Percentiles rank a stretch among this genome's conserved stretches.
Evolutionary conservation across 1,140 invertebrate genomes (phyloP).

Genomic region (Magallana gigas): DNA sequence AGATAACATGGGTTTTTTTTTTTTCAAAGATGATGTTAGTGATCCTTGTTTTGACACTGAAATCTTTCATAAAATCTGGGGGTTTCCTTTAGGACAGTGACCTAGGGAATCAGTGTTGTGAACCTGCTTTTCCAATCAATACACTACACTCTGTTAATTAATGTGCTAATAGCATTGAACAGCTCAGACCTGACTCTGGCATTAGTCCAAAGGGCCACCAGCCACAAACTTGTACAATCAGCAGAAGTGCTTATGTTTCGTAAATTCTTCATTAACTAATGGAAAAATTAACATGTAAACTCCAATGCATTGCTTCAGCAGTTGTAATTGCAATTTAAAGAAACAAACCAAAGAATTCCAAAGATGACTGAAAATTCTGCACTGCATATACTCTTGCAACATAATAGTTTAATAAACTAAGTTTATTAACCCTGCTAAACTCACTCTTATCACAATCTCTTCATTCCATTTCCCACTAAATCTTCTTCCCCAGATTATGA

Average conservation of each 20-base stretch:
- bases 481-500: neutral
- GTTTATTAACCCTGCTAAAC: too few relatives aligned
- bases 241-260: neutral
- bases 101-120: conserved; percentile 5
- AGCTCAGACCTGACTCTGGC: conserved; percentile 7
- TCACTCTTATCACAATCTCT: too few relatives aligned
- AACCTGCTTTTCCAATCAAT: conserved; percentile 32
- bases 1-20: neutral
- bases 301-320: too few relatives aligned
- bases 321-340: too few relatives aligned
- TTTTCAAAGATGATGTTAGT: neutral
- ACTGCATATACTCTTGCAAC: too few relatives aligned
- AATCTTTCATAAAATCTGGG: neutral
- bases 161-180: conserved; percentile 35
- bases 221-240: conserved; percentile 28
- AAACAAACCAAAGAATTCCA: too few relatives aligned
- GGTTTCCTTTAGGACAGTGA: conserved; percentile 10
- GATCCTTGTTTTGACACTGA: neutral
- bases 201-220: conserved; percentile 11
- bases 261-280: neutral
- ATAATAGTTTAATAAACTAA: too few relatives aligned
- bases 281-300: too few relatives aligned
- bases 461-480: neutral
- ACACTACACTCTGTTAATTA: conserved; percentile 25
- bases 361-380: too few relatives aligned